Conservation (phyloP, 2,797 vertebrate species). For the Microctenopoma stevenorrisi region DNA sequence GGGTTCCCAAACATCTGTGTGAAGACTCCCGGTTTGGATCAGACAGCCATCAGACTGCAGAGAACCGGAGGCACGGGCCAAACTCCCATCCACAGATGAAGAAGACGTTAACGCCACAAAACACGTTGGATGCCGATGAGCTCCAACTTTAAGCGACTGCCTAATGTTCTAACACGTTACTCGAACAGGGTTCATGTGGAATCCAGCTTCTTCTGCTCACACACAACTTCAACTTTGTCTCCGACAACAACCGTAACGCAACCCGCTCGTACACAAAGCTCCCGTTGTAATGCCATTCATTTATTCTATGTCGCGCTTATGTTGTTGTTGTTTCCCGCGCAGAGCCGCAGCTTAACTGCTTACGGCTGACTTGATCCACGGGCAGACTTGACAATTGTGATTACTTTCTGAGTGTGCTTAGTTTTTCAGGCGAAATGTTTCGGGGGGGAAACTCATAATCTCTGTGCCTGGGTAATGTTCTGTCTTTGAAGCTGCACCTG, state of each 20-base stretch:
- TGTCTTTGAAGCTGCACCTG: constrained; percentile 29
- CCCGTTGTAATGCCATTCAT: constrained; percentile 34
- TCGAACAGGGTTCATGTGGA: too few species aligned
- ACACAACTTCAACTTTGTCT: background rate
- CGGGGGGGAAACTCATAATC: background rate
- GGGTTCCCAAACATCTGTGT: background rate
- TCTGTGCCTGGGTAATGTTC: constrained; percentile 20
- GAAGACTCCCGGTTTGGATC: background rate
- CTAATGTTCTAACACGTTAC: background rate
- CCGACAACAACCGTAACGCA: constrained; percentile 10
- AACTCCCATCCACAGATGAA: too few species aligned
- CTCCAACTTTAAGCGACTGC: background rate
- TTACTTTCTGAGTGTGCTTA: constrained; percentile 24
- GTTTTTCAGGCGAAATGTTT: constrained; percentile 17
- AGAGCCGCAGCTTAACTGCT: constrained; percentile 40
- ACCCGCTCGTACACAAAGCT: constrained; percentile 30
- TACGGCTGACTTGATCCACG: constrained; percentile 29
- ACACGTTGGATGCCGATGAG: too few species aligned
- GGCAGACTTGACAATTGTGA: constrained; percentile 31
- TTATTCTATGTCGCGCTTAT: constrained; percentile 43
- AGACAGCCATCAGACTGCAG: too few species aligned
- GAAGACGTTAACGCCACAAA: too few species aligned
- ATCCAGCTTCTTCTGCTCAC: background rate
- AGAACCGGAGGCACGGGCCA: too few species aligned
- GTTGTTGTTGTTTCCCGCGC: constrained; percentile 39